phyloP scores from a whole-genome alignment of 2,113 vertebrate species.

The Cephalopholis sonnerati region DNA sequence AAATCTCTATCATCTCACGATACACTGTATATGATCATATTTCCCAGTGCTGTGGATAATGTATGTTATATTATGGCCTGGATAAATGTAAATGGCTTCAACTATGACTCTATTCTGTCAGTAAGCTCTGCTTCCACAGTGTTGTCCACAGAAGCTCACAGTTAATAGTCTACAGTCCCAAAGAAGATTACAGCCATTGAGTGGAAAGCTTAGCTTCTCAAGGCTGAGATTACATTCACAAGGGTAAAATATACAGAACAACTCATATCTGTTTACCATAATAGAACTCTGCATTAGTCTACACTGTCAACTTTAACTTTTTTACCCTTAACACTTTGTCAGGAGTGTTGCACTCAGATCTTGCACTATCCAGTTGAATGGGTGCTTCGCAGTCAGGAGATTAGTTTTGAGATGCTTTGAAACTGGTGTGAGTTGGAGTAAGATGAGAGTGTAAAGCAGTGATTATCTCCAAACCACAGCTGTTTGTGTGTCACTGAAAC shows the following conservation, averaged over 20 bases:
- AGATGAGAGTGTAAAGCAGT: slow-evolving; percentile 28
- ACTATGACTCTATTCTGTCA: not conserved
- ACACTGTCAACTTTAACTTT: not conserved
- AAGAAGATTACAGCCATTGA: slow-evolving; percentile 68
- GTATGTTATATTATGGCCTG: slow-evolving; percentile 18
- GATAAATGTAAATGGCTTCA: slow-evolving; percentile 7
- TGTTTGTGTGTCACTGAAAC: slow-evolving; percentile 29
- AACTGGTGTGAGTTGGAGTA: slow-evolving; percentile 17
- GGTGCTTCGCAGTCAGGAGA: not conserved
- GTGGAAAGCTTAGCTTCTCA: slow-evolving; percentile 53
- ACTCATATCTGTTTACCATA: slow-evolving; percentile 2
- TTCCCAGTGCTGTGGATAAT: not conserved
- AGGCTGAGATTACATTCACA: slow-evolving; percentile 54
- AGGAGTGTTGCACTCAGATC: not conserved
- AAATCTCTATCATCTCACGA: not conserved
- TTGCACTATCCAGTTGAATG: not conserved
- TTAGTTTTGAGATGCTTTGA: slow-evolving; percentile 15
- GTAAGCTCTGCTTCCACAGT: slow-evolving; percentile 30
- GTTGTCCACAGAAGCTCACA: slow-evolving; percentile 44
- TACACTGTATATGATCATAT: not conserved
- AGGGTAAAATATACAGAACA: slow-evolving; percentile 30
- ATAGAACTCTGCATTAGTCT: not conserved
- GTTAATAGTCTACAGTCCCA: slow-evolving; percentile 51
- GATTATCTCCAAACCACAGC: slow-evolving; percentile 54
- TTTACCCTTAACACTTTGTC: not conserved